Evolutionary conservation across 2,113 vertebrate species (phyloP).

Genomic region (Podarcis cretensis): DNA sequence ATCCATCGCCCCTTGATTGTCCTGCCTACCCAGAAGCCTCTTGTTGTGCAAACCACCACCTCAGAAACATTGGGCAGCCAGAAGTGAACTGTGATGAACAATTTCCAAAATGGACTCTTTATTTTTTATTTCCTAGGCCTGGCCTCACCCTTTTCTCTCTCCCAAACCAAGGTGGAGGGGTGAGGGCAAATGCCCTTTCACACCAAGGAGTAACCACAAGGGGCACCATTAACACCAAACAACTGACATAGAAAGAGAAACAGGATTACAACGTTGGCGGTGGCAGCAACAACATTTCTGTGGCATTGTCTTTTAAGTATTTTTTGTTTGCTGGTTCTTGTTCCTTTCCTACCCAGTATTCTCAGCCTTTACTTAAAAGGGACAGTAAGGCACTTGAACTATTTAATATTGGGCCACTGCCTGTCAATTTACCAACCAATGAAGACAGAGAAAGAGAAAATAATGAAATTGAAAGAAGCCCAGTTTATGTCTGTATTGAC

Average conservation of each 20-base stretch:
- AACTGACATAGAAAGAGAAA: conserved; percentile 83
- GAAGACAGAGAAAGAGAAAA: conserved; percentile 71
- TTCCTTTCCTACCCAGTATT: conserved; percentile 62
- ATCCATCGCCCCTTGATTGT: conserved; percentile 87
- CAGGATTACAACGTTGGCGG: conserved; percentile 81
- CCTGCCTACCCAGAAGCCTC: conserved; percentile 86
- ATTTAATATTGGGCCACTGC: conserved; percentile 59
- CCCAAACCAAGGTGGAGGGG: conserved; percentile 47
- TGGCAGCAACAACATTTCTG: conserved; percentile 82
- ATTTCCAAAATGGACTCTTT: conserved; percentile 75
- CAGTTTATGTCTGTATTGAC: conserved; percentile 71
- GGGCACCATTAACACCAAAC: conserved; percentile 65
- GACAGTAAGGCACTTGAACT: conserved; percentile 75
- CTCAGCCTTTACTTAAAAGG: conserved; percentile 64
- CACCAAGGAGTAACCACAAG: conserved; percentile 38
- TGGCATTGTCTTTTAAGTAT: conserved; percentile 79
- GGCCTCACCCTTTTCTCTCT: conserved; percentile 59
- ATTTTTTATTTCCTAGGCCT: conserved; percentile 53
- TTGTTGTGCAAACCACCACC: conserved; percentile 73
- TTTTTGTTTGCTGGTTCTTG: conserved; percentile 58
- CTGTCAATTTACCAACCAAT: conserved; percentile 64
- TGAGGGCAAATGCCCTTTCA: conserved; percentile 37
- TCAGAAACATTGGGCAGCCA: conserved; percentile 82
- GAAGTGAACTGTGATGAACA: conserved; percentile 81
- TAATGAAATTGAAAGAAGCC: conserved; percentile 63